A percentile compares a stretch with the other conserved stretches of the same genome.
phyloP scores from a whole-genome alignment of 2,113 vertebrate genomes.

The Coptodon bakossiorum region DNA sequence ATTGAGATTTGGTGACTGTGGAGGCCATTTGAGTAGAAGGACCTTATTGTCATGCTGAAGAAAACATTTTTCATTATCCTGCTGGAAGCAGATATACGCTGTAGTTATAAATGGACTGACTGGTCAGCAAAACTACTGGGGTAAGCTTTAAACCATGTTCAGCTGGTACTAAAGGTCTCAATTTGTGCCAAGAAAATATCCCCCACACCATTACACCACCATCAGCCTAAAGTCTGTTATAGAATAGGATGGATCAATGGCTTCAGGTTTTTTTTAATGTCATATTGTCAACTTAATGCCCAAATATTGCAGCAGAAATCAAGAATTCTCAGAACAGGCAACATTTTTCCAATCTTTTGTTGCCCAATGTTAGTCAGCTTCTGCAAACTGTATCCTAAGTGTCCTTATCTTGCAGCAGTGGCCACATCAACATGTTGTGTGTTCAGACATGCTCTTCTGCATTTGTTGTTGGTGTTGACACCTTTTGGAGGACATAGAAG shows the following conservation, averaged over 20 bases:
- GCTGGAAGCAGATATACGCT: background rate
- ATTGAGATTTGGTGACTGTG: background rate
- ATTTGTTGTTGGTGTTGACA: slow-evolving; percentile 5
- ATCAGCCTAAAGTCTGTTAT: background rate
- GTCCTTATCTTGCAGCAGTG: background rate
- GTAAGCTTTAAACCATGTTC: background rate
- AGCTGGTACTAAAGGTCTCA: background rate
- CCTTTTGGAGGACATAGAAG: background rate
- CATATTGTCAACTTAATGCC: background rate
- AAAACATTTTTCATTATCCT: background rate
- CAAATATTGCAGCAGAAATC: background rate
- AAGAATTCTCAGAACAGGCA: background rate
- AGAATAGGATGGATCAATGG: background rate
- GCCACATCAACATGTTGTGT: background rate
- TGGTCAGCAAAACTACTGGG: background rate
- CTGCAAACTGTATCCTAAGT: background rate
- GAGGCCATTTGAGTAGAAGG: background rate
- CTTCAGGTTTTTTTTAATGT: rapidly evolving
- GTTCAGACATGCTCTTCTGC: background rate
- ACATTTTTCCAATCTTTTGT: background rate
- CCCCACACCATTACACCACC: background rate
- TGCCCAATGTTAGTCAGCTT: background rate
- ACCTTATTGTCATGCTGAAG: background rate
- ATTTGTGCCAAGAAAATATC: background rate
- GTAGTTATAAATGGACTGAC: background rate